Evolutionary conservation across 2,888 invertebrate species (phyloP).

Genomic region (Philaethria dido): DNA sequence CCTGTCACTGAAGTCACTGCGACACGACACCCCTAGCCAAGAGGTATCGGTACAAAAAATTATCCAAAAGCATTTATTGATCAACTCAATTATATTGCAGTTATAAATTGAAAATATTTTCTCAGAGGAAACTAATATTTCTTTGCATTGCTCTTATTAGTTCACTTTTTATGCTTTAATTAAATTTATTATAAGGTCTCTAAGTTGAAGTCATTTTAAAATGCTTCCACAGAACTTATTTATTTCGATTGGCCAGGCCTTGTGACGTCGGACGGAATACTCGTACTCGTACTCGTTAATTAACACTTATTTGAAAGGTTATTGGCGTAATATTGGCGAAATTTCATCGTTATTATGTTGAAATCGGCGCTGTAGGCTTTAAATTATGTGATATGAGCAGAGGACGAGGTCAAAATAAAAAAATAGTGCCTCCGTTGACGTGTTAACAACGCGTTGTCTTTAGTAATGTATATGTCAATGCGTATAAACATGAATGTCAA

Average conservation of each 20-base stretch:
- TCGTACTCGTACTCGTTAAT: too few relatives aligned
- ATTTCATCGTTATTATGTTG: not conserved
- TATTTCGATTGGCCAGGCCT: not conserved
- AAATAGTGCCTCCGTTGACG: too few relatives aligned
- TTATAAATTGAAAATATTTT: slow-evolving; percentile 8
- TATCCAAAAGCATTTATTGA: not conserved
- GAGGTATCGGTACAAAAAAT: not conserved
- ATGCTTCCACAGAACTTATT: not conserved
- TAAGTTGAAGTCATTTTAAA: not conserved
- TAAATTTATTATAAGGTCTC: not conserved
- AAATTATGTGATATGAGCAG: not conserved
- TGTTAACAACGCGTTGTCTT: too few relatives aligned
- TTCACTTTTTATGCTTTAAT: not conserved
- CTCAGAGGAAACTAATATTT: not conserved
- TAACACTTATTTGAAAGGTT: not conserved
- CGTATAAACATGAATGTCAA: too few relatives aligned
- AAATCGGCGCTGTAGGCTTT: not conserved
- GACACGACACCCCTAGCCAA: too few relatives aligned
- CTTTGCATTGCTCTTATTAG: slow-evolving; percentile 4
- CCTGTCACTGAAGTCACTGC: too few relatives aligned
- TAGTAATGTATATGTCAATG: too few relatives aligned
- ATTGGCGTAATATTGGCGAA: not conserved
- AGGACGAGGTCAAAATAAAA: not conserved
- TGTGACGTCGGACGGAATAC: not conserved
- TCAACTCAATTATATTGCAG: not conserved